These are phyloP conservation scores for Xyliphius kryptos DNA, from an alignment of 2,113 vertebrate genomes.

Conservation along the genomic window DNA sequence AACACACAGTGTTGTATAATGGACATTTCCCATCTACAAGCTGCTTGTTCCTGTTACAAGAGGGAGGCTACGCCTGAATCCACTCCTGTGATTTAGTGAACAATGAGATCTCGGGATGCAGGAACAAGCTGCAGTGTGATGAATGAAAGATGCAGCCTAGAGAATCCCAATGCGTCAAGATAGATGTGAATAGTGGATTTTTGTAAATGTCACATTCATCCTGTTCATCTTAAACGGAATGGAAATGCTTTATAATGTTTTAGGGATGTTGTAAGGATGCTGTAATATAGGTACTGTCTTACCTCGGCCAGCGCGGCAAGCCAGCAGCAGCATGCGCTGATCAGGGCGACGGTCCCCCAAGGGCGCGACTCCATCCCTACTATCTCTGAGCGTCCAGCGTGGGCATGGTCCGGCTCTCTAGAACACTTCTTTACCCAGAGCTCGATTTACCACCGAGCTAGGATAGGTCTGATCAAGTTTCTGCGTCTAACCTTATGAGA, in stretches of 20 bases:
- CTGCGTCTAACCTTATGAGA: constrained; percentile 11
- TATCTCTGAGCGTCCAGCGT: constrained; percentile 50
- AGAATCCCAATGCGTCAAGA: constrained; percentile 1
- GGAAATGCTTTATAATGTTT: too few species aligned
- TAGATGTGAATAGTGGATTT: too few species aligned
- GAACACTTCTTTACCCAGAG: too few species aligned
- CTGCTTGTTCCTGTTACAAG: constrained; percentile 16
- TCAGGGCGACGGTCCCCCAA: constrained; percentile 58
- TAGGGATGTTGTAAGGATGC: too few species aligned
- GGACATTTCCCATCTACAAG: constrained; percentile 18
- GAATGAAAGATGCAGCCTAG: constrained; percentile 13
- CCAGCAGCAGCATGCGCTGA: constrained; percentile 53
- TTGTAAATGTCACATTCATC: too few species aligned
- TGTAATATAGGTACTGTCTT: constrained; percentile 34
- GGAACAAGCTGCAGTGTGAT: constrained; percentile 15
- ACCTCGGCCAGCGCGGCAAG: constrained; percentile 62
- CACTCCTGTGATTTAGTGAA: constrained; percentile 26
- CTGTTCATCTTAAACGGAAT: too few species aligned
- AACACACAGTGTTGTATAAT: constrained; percentile 7
- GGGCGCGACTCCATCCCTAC: constrained; percentile 59
- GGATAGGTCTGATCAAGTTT: constrained; percentile 1
- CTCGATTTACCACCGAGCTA: too few species aligned
- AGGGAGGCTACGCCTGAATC: constrained; percentile 38
- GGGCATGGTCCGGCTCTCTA: constrained; percentile 51
- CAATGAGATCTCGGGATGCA: constrained; percentile 33